Base-by-base conservation (phyloP, 2,888 invertebrate genomes). In the Drosophila hamatofila region DNA sequence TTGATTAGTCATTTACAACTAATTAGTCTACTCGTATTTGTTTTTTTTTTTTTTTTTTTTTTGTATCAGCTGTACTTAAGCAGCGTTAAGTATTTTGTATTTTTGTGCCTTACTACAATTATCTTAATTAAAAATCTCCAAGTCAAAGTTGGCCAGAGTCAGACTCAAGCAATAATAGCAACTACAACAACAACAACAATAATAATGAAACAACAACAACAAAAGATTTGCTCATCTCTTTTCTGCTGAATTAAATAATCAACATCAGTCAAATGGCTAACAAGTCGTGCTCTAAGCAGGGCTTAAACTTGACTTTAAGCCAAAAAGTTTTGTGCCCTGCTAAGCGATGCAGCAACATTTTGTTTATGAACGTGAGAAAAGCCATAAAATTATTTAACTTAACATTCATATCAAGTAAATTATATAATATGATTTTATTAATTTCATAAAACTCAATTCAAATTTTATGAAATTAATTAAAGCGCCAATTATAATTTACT, bases 71-170 rank as follows among this genome's bases (percentile, higher is more conserved):
- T 65, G 64, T 62, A 72, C 68, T 61, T 72, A 59, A 23, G 23
- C 58, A 55, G 30, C 60, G 16, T 27, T 58, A 58, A 11, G 49
- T 62, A 49, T 46, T 51, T 52, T 61, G 49, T 46, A 35, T 49
- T 54, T 69, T 35, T 64, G 51, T 35, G 60, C 52, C 67, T 77
- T 46, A 76, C 83, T 79, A 83, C 74, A 83, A 83, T 86, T 79
- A 83, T 83, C 83, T 85, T 81, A 86, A 83, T 86, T 81, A 73
- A 81, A 82, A 86, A 82, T 83, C 86, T 77, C 41, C 46, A 79
- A 83, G 86, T 83, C 81, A 83, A 85, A 80, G 83, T 78, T 85
- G 78, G 80, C 55, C 73, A 64, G 42, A 75, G 59, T 54, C 52
- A 25, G 27, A 60, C 46, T 65, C 16, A 25, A 49, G 39, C 68